Evolutionary conservation across 2,888 invertebrate genomes (phyloP).

Genomic region (Calameuta pallipes): DNA sequence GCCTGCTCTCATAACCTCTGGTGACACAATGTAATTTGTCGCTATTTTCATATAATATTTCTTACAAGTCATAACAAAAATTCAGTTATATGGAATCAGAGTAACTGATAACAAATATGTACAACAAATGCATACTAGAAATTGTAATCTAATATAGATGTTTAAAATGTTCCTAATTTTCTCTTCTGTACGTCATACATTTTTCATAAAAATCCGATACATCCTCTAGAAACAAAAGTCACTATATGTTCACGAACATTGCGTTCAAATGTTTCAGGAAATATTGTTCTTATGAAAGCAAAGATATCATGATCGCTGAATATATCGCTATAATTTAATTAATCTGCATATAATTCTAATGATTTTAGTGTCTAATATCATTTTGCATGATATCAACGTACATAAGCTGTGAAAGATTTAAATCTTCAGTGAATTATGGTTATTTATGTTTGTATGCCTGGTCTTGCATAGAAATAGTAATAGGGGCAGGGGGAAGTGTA

Average conservation of each 20-base stretch:
- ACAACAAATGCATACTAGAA: background rate
- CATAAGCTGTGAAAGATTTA: background rate
- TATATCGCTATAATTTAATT: background rate
- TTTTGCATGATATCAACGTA: slow-evolving; percentile 1
- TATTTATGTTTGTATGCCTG: slow-evolving; percentile 23
- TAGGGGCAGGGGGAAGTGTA: slow-evolving; percentile 13
- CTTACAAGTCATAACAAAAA: background rate
- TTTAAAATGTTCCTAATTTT: background rate
- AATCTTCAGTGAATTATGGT: slow-evolving; percentile 29
- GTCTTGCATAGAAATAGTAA: slow-evolving; percentile 22
- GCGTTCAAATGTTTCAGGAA: background rate
- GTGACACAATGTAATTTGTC: background rate
- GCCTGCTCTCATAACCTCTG: background rate
- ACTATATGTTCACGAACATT: background rate
- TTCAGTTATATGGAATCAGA: background rate
- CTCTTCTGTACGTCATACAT: background rate
- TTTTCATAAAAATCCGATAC: background rate
- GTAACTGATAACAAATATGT: background rate
- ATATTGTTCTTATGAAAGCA: background rate
- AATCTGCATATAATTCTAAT: background rate
- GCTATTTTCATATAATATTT: background rate
- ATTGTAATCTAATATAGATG: background rate
- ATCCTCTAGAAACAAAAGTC: background rate
- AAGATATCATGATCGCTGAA: background rate
- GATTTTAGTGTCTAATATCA: background rate